Evolutionary conservation across 2,888 invertebrate genomes (phyloP).

Genomic region (Hecatera dysodea): DNA sequence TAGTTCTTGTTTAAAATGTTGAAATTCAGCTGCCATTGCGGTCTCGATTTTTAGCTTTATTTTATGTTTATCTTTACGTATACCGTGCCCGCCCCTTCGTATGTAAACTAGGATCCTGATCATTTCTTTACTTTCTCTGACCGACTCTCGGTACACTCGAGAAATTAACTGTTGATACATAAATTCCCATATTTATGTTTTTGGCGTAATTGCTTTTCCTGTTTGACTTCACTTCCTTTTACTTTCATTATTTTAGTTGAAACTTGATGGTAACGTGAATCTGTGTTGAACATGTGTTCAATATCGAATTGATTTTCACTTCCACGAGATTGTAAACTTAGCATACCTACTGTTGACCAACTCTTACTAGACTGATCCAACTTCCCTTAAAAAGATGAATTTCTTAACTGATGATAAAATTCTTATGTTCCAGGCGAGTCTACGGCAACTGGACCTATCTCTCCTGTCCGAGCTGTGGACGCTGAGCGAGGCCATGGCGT

Average conservation of each 20-base stretch:
- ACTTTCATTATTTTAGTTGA: constrained; percentile 23
- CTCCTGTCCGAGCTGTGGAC: constrained; percentile 97
- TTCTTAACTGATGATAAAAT: constrained; percentile 29
- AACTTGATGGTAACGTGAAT: constrained; percentile 7
- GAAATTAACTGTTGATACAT: constrained; percentile 57
- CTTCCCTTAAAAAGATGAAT: neutral
- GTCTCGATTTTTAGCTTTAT: constrained; percentile 18
- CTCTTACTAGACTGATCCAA: neutral
- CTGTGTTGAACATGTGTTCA: neutral
- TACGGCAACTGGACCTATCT: constrained; percentile 97
- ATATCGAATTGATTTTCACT: neutral
- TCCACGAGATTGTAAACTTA: neutral
- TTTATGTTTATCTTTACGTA: constrained; percentile 20
- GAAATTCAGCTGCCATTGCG: constrained; percentile 41
- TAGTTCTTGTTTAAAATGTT: constrained; percentile 56
- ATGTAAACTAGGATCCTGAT: constrained; percentile 66
- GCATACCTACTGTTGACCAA: neutral
- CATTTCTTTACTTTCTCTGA: constrained; percentile 68
- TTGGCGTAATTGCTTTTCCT: constrained; percentile 51
- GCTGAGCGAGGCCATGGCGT: constrained; percentile 97
- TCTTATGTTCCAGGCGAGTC: constrained; percentile 93
- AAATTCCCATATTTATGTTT: constrained; percentile 46
- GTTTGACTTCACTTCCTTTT: constrained; percentile 36
- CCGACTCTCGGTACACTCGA: constrained; percentile 57
- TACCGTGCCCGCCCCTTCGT: constrained; percentile 28